Percentiles rank a stretch among this genome's conserved stretches.
Conservation (phyloP, 1,140 invertebrate genomes). For the Neoseiulus cucumeris region DNA sequence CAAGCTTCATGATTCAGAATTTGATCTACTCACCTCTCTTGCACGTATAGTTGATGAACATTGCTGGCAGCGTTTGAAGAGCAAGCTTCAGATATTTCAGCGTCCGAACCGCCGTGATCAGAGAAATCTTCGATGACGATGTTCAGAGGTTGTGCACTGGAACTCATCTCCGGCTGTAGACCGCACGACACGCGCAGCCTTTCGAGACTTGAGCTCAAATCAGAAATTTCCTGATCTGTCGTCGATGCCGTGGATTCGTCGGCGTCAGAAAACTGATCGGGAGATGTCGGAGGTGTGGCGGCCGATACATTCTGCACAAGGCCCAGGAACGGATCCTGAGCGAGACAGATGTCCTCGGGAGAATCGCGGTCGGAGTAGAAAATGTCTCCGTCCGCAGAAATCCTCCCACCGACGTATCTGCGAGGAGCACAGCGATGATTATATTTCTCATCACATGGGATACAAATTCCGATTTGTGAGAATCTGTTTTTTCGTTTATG, state of each 20-base stretch:
- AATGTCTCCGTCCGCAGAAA: neutral
- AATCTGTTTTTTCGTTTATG: too few relatives aligned
- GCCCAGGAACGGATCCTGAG: neutral
- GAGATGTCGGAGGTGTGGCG: neutral
- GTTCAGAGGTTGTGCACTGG: neutral
- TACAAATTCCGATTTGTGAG: too few relatives aligned
- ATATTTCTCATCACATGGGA: neutral
- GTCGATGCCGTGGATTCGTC: neutral
- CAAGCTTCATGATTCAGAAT: neutral
- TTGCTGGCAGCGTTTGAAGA: conserved; percentile 1
- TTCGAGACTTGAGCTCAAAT: conserved; percentile 8
- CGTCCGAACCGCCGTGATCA: neutral
- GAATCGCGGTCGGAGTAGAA: conserved; percentile 3
- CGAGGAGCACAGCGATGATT: neutral
- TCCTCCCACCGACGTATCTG: neutral
- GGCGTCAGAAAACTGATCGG: conserved; percentile 5
- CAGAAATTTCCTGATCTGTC: conserved; percentile 5
- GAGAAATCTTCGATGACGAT: conserved; percentile 9
- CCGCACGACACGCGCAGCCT: neutral
- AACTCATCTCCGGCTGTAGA: neutral
- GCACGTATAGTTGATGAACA: neutral
- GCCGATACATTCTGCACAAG: neutral
- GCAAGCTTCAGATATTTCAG: conserved; percentile 9
- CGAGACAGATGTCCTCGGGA: neutral
- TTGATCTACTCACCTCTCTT: neutral